A percentile compares a stretch with the other conserved stretches of the same genome.
Evolutionary conservation across 2,797 vertebrate species (phyloP).

Genomic region (Lepus oiostolus): DNA sequence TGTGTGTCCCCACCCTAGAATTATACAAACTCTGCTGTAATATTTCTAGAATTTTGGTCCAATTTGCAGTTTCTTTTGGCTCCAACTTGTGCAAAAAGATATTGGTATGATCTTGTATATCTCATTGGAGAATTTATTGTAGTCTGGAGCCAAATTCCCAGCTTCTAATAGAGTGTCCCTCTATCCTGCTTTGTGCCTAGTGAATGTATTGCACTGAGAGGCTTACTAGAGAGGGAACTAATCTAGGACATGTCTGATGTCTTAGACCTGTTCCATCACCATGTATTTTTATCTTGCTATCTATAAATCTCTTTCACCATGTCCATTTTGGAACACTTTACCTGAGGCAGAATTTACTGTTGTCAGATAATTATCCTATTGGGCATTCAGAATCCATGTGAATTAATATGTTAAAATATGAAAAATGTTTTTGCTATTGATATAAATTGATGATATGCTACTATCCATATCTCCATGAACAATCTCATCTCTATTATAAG

Average conservation of each 20-base stretch:
- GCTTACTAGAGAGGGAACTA: neutral
- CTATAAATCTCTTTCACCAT: neutral
- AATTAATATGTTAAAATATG: neutral
- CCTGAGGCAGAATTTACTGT: neutral
- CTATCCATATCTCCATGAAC: neutral
- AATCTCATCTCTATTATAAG: neutral
- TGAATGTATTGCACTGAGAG: neutral
- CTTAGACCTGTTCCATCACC: neutral
- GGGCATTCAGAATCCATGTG: neutral
- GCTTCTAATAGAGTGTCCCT: neutral
- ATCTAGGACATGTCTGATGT: neutral
- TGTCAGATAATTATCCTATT: neutral
- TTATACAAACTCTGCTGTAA: neutral
- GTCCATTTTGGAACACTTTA: neutral
- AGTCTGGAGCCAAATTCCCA: constrained; percentile 12
- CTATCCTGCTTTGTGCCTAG: constrained; percentile 20
- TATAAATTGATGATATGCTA: neutral
- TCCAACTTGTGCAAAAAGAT: neutral
- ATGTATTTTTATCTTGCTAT: neutral
- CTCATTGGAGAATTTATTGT: neutral
- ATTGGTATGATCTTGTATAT: neutral
- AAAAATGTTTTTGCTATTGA: neutral
- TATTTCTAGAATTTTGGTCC: neutral
- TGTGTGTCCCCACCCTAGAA: neutral
- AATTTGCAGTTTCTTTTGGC: neutral